Conservation (phyloP, 1,140 invertebrate genomes). For the Catajapyx aquilonaris region DNA sequence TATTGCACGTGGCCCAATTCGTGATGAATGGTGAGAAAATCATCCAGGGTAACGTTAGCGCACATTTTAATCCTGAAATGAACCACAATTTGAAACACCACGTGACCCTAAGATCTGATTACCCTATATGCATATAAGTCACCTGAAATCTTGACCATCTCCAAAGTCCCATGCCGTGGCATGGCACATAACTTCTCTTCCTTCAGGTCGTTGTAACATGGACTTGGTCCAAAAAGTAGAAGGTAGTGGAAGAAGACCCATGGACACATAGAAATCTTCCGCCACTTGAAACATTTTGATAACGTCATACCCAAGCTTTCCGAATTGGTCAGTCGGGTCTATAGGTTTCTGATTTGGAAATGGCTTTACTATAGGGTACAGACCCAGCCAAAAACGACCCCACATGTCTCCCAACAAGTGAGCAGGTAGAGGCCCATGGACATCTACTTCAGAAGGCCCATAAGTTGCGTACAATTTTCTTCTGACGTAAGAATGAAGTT, state of each 20-base stretch:
- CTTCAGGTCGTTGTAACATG: slow-evolving; percentile 43
- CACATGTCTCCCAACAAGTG: slow-evolving; percentile 58
- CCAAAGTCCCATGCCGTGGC: slow-evolving; percentile 79
- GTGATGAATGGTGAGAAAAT: slow-evolving; percentile 60
- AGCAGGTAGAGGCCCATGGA: slow-evolving; percentile 51
- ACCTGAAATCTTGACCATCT: slow-evolving; percentile 59
- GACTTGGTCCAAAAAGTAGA: slow-evolving; percentile 61
- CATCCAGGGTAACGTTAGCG: slow-evolving; percentile 55
- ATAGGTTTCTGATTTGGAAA: too few relatives aligned
- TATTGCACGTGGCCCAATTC: slow-evolving; percentile 71
- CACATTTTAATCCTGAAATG: slow-evolving; percentile 79
- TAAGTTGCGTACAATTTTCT: slow-evolving; percentile 43
- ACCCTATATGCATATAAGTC: slow-evolving; percentile 3
- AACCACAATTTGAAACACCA: too few relatives aligned
- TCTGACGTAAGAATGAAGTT: slow-evolving; percentile 68
- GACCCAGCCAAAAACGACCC: too few relatives aligned
- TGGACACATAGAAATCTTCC: slow-evolving; percentile 57
- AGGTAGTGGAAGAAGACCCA: slow-evolving; percentile 53
- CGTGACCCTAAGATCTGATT: too few relatives aligned
- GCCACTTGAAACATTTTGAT: slow-evolving; percentile 52
- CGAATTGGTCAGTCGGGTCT: too few relatives aligned
- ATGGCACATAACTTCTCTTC: slow-evolving; percentile 55
- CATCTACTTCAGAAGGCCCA: slow-evolving; percentile 33
- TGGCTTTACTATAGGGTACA: too few relatives aligned
- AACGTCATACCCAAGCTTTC: too few relatives aligned